A percentile compares a stretch with the other conserved stretches of the same genome.
phyloP scores from a whole-genome alignment of 2,113 vertebrate species.

The Python bivittatus region DNA sequence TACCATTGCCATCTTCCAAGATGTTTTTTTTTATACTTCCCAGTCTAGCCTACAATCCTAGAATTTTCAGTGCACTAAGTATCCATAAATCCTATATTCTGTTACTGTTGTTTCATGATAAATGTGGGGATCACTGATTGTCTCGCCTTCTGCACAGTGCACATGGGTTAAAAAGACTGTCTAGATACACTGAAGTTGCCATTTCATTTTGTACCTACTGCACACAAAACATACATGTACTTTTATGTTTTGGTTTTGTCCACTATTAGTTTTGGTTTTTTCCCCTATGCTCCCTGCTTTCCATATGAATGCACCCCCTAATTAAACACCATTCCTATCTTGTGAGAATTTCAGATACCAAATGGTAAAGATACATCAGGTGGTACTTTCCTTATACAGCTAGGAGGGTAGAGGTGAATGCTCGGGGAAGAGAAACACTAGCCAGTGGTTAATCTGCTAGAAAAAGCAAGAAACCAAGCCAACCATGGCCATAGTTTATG shows the following conservation, averaged over 20 bases:
- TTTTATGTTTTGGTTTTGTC: neutral
- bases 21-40: neutral
- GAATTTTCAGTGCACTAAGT: neutral
- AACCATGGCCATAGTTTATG: constrained; percentile 36
- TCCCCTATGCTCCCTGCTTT: neutral
- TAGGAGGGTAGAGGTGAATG: neutral
- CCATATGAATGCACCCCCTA: neutral
- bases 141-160: neutral
- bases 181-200: neutral
- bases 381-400: neutral
- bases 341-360: neutral
- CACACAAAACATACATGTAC: neutral
- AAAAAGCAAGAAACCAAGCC: neutral
- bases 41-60: neutral
- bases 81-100: neutral
- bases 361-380: neutral
- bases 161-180: neutral
- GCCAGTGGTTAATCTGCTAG: neutral
- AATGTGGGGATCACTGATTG: neutral
- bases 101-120: neutral
- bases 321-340: neutral
- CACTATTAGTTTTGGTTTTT: neutral
- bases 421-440: neutral
- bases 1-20: neutral
- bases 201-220: neutral